phyloP scores from a whole-genome alignment of 2,797 vertebrate species.

The Intellagama lesueurii region DNA sequence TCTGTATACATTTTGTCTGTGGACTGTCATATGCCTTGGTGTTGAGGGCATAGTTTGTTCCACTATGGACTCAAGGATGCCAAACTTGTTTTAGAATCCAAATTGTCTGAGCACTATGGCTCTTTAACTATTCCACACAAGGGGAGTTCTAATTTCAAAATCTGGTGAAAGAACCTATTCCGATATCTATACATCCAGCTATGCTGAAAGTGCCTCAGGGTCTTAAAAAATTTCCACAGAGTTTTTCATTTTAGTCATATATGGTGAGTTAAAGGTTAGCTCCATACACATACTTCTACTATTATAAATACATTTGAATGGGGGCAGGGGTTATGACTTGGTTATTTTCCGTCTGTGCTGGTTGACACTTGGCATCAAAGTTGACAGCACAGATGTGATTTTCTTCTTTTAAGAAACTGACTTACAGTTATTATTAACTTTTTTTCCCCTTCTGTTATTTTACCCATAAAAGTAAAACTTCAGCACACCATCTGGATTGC shows the following conservation, averaged over 20 bases:
- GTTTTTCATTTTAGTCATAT: background rate
- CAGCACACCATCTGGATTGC: slow-evolving; percentile 62
- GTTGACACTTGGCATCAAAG: slow-evolving; percentile 43
- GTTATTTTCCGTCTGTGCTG: slow-evolving; percentile 31
- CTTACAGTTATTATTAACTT: slow-evolving; percentile 48
- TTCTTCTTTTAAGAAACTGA: slow-evolving; percentile 50
- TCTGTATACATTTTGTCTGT: too few species aligned
- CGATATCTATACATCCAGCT: background rate
- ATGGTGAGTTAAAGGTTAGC: slow-evolving; percentile 22
- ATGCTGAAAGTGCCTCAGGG: background rate
- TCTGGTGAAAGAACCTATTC: slow-evolving; percentile 20
- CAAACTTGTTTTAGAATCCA: background rate
- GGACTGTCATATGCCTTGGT: background rate
- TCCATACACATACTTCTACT: background rate
- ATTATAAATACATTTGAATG: slow-evolving; percentile 25
- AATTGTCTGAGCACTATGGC: background rate
- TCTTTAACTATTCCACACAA: background rate
- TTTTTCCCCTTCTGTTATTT: slow-evolving; percentile 60
- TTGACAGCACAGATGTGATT: slow-evolving; percentile 52
- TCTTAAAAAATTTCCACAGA: slow-evolving; percentile 12
- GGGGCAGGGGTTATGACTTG: slow-evolving; percentile 23
- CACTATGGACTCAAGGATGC: background rate
- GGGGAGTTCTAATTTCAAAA: slow-evolving; percentile 15
- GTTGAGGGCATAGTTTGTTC: background rate
- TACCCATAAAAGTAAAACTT: slow-evolving; percentile 46